Percentiles rank a stretch among this genome's conserved stretches.
These are phyloP conservation scores for Synanthedon tipuliformis DNA, from an alignment of 2,888 invertebrate genomes.

Conservation along the genomic window DNA sequence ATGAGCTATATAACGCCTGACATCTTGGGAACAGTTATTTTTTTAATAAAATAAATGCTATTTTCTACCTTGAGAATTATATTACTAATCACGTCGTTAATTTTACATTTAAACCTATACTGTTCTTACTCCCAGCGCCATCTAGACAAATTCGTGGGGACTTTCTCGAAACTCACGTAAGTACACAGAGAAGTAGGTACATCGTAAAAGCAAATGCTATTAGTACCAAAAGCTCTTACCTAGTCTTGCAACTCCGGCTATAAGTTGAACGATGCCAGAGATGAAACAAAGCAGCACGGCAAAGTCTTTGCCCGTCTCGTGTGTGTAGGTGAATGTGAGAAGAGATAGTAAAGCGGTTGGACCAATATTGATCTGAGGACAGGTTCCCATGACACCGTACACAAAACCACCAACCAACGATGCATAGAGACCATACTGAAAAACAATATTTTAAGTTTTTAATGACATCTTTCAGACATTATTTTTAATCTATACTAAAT, in stretches of 20 bases:
- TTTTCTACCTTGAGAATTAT: too few species aligned
- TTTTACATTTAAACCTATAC: too few species aligned
- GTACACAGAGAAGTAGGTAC: background rate
- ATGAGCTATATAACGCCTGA: too few species aligned
- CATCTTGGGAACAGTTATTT: too few species aligned
- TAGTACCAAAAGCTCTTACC: conserved; percentile 47
- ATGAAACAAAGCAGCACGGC: conserved; percentile 76
- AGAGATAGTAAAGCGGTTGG: conserved; percentile 84
- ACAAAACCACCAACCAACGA: conserved; percentile 82
- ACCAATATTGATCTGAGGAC: conserved; percentile 72
- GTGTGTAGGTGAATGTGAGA: conserved; percentile 75
- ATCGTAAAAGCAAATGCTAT: background rate
- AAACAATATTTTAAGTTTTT: background rate
- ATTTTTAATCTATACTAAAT: too few species aligned
- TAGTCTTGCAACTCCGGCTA: conserved; percentile 74
- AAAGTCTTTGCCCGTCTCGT: conserved; percentile 69
- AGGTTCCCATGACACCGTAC: conserved; percentile 82
- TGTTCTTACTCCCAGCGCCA: too few species aligned
- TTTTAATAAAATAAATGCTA: too few species aligned
- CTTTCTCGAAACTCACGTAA: too few species aligned
- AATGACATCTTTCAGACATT: too few species aligned
- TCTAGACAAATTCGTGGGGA: too few species aligned
- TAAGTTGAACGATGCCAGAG: conserved; percentile 73
- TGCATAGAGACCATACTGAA: conserved; percentile 86
- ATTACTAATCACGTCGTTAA: too few species aligned